Evolutionary conservation across 2,888 invertebrate species (phyloP), one percentile per base, ranked within the genome.

Genomic region (Amphipyra tragopoginis): DNA sequence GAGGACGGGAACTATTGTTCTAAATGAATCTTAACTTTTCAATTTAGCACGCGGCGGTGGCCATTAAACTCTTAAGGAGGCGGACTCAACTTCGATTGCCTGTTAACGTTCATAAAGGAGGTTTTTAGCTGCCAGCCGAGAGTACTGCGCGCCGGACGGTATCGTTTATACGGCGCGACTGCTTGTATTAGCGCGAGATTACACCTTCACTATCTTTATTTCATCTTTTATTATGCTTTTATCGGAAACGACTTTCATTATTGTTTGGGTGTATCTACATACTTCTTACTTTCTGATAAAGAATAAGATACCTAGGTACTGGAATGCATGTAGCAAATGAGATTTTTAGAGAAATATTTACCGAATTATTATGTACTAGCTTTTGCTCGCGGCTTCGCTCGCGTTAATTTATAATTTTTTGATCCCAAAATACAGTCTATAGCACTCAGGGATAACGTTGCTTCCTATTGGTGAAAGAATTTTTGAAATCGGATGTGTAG

Each of bases 1-100:
- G 14, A 45, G 8, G 36, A 53, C 42, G 53, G 49, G 38, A 53
- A 72, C 74, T 73, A 80, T 82, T 79, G 77, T 75, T 77, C 72
- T 76, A 70, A 77, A 79, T 72, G 65, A 81, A 81, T 75, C 56
- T 75, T 79, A 83, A 83, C 81, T 83, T 81, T 83, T 77, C 76
- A 81, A 80, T 81, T 67, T 61, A 73, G 78, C 67, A 55, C 73
- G 68, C 58, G 53, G 75, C 55, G 63, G 51, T 50, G 52, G 55
- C 69, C 71, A 77, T 77, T 77, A 68, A 70, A 79, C 71, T 73
- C 65, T 74, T 72, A 61, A 74, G 54, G 58, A 71, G 59, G 57
- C 69, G 45, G 68, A 71, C 72, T 72, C 55, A 75, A 83, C 81
- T 84, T 82, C 74, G 78, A 83, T 83, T 82, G 77, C 79, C 64